Evolutionary conservation across 2,797 vertebrate species (phyloP).

Genomic region (Sebastes aleutianus): DNA sequence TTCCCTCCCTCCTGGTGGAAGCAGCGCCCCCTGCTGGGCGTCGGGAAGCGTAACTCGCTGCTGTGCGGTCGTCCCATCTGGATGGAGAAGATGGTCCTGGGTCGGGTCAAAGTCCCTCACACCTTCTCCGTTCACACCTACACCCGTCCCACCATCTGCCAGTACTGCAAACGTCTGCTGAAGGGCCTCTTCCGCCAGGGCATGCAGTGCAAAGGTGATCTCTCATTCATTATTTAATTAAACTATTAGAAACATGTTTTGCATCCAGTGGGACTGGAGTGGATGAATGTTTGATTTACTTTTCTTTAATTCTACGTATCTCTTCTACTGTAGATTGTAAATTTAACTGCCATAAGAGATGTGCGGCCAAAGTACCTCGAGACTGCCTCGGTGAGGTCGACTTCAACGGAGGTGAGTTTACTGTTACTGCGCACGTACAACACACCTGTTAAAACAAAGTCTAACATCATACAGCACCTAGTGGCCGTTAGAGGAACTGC

Average conservation of each 20-base stretch:
- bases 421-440: background rate
- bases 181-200: conserved; percentile 96
- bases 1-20: background rate
- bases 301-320: background rate
- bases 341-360: conserved; percentile 97
- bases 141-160: conserved; percentile 93
- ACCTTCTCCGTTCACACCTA: conserved; percentile 96
- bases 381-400: conserved; percentile 94
- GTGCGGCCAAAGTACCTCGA: conserved; percentile 91
- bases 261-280: background rate
- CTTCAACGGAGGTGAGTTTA: conserved; percentile 90
- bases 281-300: background rate
- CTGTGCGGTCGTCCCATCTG: conserved; percentile 95
- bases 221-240: no score
- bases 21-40: conserved; percentile 86
- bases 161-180: conserved; percentile 92
- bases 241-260: background rate
- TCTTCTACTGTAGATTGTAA: conserved; percentile 86
- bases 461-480: background rate
- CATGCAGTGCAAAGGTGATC: conserved; percentile 93
- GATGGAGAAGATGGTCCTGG: conserved; percentile 97
- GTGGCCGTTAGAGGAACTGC: background rate
- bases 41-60: conserved; percentile 91
- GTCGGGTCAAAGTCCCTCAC: conserved; percentile 94
- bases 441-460: background rate